Evolutionary conservation across 2,888 invertebrate genomes (phyloP).

Genomic region (Colostygia pectinataria): DNA sequence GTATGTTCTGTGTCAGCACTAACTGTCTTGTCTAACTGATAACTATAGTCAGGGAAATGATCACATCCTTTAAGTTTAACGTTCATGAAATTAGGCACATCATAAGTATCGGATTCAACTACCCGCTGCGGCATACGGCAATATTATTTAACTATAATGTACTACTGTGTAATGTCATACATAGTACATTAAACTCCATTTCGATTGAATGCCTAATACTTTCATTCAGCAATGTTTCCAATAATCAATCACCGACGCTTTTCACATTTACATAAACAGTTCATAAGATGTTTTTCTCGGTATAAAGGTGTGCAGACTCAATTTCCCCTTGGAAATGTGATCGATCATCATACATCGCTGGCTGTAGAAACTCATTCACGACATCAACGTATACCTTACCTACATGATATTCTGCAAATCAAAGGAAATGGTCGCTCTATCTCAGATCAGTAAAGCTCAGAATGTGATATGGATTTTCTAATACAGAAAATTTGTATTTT

Average conservation of each 20-base stretch:
- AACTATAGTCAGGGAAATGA: too few species aligned
- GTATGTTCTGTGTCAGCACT: too few species aligned
- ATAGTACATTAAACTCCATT: too few species aligned
- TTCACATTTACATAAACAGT: not conserved
- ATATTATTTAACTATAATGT: too few species aligned
- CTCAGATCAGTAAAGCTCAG: not conserved
- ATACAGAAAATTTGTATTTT: too few species aligned
- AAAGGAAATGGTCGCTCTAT: slow-evolving; percentile 10
- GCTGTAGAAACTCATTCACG: slow-evolving; percentile 21
- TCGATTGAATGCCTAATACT: not conserved
- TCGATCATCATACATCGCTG: slow-evolving; percentile 47
- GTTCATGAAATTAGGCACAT: too few species aligned
- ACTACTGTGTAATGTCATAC: too few species aligned
- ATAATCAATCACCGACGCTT: not conserved
- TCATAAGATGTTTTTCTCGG: not conserved
- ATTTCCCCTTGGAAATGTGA: slow-evolving; percentile 56
- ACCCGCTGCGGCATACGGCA: too few species aligned
- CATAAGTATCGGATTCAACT: too few species aligned
- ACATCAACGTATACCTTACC: slow-evolving; percentile 2
- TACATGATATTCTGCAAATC: slow-evolving; percentile 20
- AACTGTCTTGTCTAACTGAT: too few species aligned
- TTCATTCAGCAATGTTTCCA: not conserved
- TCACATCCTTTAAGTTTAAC: too few species aligned
- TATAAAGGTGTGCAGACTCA: slow-evolving; percentile 44
- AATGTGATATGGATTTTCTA: not conserved